phyloP scores from a whole-genome alignment of 1,140 invertebrate genomes.

The Papilio glaucus region DNA sequence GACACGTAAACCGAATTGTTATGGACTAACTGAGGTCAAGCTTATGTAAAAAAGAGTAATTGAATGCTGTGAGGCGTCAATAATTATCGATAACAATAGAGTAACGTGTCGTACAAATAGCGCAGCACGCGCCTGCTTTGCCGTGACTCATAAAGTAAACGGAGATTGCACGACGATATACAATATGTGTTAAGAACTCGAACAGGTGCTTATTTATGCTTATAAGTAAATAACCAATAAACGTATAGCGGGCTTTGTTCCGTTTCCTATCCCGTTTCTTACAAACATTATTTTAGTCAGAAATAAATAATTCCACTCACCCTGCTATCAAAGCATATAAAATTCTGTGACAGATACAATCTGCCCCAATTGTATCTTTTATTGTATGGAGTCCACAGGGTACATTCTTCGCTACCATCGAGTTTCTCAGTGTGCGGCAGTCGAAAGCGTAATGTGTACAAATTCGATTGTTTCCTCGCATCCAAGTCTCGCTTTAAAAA shows the following conservation, averaged over 20 bases:
- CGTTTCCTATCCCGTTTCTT: no score
- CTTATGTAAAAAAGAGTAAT: background rate
- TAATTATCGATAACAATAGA: constrained; percentile 1
- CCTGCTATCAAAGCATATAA: constrained; percentile 97
- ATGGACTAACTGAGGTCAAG: background rate
- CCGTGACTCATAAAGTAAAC: constrained; percentile 25
- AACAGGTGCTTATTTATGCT: no score
- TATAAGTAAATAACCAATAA: no score
- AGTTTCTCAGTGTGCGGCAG: constrained; percentile 95
- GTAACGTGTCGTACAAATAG: background rate
- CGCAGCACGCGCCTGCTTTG: background rate
- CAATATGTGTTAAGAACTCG: background rate
- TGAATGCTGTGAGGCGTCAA: background rate
- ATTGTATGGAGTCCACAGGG: constrained; percentile 97
- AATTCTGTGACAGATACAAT: constrained; percentile 96
- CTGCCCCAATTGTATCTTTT: constrained; percentile 95
- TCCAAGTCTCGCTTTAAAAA: constrained; percentile 97
- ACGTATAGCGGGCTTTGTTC: no score
- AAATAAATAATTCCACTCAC: constrained; percentile 83
- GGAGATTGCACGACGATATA: constrained; percentile 2
- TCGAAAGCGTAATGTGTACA: constrained; percentile 92
- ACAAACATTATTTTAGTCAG: background rate
- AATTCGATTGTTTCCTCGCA: constrained; percentile 95
- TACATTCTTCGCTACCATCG: constrained; percentile 95
- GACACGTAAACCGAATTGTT: background rate